These are phyloP conservation scores for Leucopsar rothschildi DNA, from an alignment of 2,113 vertebrate species.

Conservation along the genomic window DNA sequence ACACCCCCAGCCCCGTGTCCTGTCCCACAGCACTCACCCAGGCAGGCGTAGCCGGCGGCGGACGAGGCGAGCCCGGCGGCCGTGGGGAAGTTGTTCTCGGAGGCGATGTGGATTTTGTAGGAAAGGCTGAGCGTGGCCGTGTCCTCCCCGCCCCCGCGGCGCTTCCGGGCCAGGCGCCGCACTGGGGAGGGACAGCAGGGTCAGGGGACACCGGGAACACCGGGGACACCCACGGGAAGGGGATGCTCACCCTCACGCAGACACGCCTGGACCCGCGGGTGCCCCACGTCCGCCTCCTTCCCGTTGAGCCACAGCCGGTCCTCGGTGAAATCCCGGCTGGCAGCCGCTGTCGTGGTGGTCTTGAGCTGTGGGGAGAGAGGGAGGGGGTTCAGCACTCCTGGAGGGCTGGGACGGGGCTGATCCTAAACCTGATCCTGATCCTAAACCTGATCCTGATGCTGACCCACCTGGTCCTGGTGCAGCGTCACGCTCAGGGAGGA, in stretches of 20 bases:
- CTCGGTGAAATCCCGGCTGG: constrained; percentile 82
- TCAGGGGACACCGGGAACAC: background rate
- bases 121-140: constrained; percentile 52
- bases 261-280: constrained; percentile 88
- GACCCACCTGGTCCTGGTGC: constrained; percentile 91
- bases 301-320: constrained; percentile 95
- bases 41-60: constrained; percentile 91
- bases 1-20: background rate
- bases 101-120: constrained; percentile 89
- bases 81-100: constrained; percentile 92
- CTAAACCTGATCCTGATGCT: background rate
- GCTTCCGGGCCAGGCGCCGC: constrained; percentile 83
- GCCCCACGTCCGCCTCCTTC: constrained; percentile 79
- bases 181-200: constrained; percentile 66
- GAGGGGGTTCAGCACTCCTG: accelerated
- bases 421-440: background rate
- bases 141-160: constrained; percentile 45
- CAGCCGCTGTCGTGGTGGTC: constrained; percentile 86
- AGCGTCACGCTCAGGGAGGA: constrained; percentile 93
- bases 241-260: constrained; percentile 83
- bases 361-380: constrained; percentile 76
- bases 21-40: constrained; percentile 75
- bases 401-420: background rate
- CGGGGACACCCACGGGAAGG: background rate
- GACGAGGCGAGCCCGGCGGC: constrained; percentile 94